Conservation (phyloP, 2,888 invertebrate genomes). For the Parthenolecanium corni region DNA sequence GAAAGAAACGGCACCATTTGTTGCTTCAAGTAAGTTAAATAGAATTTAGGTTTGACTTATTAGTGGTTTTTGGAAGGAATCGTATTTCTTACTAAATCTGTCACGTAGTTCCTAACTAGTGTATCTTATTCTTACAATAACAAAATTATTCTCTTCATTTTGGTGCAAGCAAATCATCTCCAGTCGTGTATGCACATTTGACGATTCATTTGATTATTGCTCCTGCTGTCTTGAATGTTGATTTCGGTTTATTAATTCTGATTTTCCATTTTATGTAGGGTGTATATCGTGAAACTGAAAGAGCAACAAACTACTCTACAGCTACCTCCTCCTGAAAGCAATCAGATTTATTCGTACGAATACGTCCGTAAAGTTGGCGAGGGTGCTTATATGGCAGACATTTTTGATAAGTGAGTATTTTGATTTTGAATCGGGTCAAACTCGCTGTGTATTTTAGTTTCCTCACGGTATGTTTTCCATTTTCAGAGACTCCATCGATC, state of each 20-base stretch:
- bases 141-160: too few species aligned
- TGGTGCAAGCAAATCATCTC: too few species aligned
- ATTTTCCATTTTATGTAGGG: conserved; percentile 40
- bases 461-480: background rate
- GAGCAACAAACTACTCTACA: conserved; percentile 47
- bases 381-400: conserved; percentile 75
- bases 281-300: conserved; percentile 62
- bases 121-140: too few species aligned
- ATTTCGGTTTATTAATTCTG: background rate
- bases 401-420: conserved; percentile 55
- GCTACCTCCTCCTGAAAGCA: conserved; percentile 55
- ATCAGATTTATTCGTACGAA: conserved; percentile 59
- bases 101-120: too few species aligned
- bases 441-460: background rate
- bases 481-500: conserved; percentile 47
- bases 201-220: too few species aligned
- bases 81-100: too few species aligned
- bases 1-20: conserved; percentile 80
- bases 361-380: conserved; percentile 57
- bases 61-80: too few species aligned
- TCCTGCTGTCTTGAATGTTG: background rate
- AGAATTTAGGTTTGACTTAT: too few species aligned
- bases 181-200: too few species aligned
- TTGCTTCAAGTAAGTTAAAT: conserved; percentile 52
- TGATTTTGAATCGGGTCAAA: background rate